A percentile compares a stretch with the other conserved stretches of the same genome.
Conservation (phyloP, 92 coral and sea anemone species). For the Palythoa heliodiscus region DNA sequence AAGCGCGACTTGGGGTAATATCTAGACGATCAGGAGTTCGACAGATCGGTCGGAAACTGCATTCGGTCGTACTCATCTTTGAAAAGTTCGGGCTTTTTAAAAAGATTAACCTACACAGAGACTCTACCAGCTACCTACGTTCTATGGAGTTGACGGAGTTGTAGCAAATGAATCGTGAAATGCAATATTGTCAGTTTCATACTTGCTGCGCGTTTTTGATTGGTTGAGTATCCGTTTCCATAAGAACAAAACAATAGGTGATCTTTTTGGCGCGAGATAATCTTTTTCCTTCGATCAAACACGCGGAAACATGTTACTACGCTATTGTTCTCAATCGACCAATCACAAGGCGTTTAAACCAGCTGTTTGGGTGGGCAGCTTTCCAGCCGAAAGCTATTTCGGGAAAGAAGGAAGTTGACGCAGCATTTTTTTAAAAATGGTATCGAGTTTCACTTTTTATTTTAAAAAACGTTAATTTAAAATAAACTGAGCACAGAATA, state of each 20-base stretch:
- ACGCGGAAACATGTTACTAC: slow-evolving; percentile 35
- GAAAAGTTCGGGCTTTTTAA: not conserved
- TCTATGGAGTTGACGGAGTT: slow-evolving; percentile 19
- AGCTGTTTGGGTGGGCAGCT: not conserved
- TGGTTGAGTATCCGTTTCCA: slow-evolving; percentile 60
- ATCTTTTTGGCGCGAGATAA: slow-evolving; percentile 87
- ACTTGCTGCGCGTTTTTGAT: slow-evolving; percentile 30
- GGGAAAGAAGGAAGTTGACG: not conserved
- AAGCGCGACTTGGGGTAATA: slow-evolving; percentile 63
- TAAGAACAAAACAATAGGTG: slow-evolving; percentile 52
- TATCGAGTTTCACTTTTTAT: not conserved
- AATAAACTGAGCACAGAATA: not conserved
- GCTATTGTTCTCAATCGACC: slow-evolving; percentile 28
- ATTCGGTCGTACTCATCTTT: slow-evolving; percentile 61
- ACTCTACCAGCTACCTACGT: slow-evolving; percentile 11
- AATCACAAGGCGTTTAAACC: slow-evolving; percentile 5
- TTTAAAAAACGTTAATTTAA: not conserved
- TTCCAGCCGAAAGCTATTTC: not conserved
- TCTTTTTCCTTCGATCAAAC: slow-evolving; percentile 39
- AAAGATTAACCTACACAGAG: not conserved
- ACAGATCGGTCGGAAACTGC: slow-evolving; percentile 38
- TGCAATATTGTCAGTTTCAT: slow-evolving; percentile 37
- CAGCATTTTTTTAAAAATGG: not conserved
- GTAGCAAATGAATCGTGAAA: slow-evolving; percentile 47
- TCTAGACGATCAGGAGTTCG: slow-evolving; percentile 53